A percentile compares a stretch with the other conserved stretches of the same genome.
Evolutionary conservation across 2,113 vertebrate genomes (phyloP).

Genomic region (Pygoscelis antarcticus): DNA sequence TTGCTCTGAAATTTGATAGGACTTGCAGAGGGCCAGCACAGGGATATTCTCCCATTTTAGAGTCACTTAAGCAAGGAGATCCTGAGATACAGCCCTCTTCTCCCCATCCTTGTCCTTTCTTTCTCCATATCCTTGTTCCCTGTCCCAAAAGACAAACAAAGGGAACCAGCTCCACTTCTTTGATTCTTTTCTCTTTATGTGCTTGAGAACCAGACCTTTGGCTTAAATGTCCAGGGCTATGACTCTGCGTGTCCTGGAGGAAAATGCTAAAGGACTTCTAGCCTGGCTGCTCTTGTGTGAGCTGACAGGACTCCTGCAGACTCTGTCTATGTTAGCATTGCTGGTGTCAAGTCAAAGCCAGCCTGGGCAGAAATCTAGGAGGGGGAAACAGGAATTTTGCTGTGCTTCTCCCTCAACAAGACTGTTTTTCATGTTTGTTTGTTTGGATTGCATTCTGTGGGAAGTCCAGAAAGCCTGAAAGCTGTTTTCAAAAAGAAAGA

Average conservation of each 20-base stretch:
- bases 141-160: not conserved
- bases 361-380: not conserved
- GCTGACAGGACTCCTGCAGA: not conserved
- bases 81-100: not conserved
- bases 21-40: not conserved
- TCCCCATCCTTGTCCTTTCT: not conserved
- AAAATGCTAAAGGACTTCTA: not conserved
- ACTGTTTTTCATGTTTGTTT: not conserved
- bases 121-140: not conserved
- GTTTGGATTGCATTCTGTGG: not conserved
- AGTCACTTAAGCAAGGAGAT: not conserved
- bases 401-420: not conserved
- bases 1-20: not conserved
- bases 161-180: not conserved
- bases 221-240: not conserved
- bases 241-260: rapidly evolving
- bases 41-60: not conserved
- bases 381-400: not conserved
- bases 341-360: not conserved
- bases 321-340: not conserved
- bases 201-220: not conserved
- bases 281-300: not conserved
- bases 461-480: not conserved
- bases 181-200: not conserved
- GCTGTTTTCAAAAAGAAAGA: not conserved